These are phyloP conservation scores for Etheostoma spectabile DNA, from an alignment of 2,113 vertebrate genomes.

Conservation along the genomic window DNA sequence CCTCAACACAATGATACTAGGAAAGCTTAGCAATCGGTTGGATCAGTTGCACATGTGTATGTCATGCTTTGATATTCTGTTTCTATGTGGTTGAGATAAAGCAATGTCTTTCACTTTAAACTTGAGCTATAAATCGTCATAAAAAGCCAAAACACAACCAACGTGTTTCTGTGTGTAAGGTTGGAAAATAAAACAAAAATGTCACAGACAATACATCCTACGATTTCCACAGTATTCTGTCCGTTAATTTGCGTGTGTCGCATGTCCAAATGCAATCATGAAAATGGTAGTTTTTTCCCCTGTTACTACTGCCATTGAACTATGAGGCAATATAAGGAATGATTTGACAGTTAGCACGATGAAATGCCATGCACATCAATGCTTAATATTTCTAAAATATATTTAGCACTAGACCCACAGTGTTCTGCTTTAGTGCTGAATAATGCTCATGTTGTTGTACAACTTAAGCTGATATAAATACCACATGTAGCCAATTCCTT, in stretches of 20 bases:
- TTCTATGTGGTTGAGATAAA: not conserved
- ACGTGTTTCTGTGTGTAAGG: not conserved
- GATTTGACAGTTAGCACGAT: constrained; percentile 33
- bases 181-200: constrained; percentile 11
- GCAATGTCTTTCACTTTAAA: not conserved
- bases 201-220: constrained; percentile 5
- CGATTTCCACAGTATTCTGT: constrained; percentile 5
- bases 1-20: not conserved
- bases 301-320: constrained; percentile 1
- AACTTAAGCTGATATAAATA: constrained; percentile 44
- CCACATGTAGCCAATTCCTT: not conserved
- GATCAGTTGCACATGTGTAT: not conserved
- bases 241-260: not conserved
- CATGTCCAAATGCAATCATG: constrained; percentile 15
- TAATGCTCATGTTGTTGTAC: constrained; percentile 35
- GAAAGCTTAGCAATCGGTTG: not conserved
- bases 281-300: not conserved
- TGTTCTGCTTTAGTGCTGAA: constrained; percentile 26
- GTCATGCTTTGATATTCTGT: not conserved
- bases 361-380: constrained; percentile 52
- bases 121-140: not conserved
- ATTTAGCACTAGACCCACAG: constrained; percentile 22
- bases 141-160: constrained; percentile 14
- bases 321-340: constrained; percentile 34
- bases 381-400: constrained; percentile 26